Evolutionary conservation across 2,888 invertebrate species (phyloP), one percentile per base, ranked within the genome.

Genomic region (Platypus cylindrus): DNA sequence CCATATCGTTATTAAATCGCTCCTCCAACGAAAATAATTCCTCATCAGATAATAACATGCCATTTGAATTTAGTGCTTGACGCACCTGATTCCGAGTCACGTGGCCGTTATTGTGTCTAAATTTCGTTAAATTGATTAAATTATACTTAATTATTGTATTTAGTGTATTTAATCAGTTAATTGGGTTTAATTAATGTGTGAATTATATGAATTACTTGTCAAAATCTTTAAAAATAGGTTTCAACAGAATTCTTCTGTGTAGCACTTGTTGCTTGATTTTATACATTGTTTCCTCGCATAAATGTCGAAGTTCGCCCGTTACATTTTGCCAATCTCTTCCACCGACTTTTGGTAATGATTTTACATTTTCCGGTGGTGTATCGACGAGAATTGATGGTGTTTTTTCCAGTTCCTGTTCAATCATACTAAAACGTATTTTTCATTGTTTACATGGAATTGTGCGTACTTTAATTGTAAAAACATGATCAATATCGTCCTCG

Each of bases 401-500:
- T 58, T 80, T 80, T 45, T 82, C 80, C 39, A 83, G 43, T 40
- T 56, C 59, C 58, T 59, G 9, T 3, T 5, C 9, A 24, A 24
- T n/a, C n/a, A 24, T 11, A 24, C n/a, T 24, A 12, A 20, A 20
- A 20, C 5, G 20, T 7, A 20, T 20, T 13, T 27, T 14, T 27
- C 9, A 5, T 14, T 14, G n/a, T n/a, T n/a, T n/a, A n/a, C n/a
- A n/a, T n/a, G n/a, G n/a, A n/a, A n/a, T n/a, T 27, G 24, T 32
- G 29, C 33, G 23, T 48, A 59, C 59, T 45, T 59, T 59, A 3
- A 52, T 51, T 0, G 59, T 62, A 45, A 62, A 63, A 3, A 62
- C 82, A 52, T 75, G 73, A 52, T 85, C 78, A 45, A 84, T 73
- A 55, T 84, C 83, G 49, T 79, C 77, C 50, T 77, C 78, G 55